Percentiles rank a stretch among this genome's conserved stretches.
These are phyloP conservation scores for Lonchura striata DNA, from an alignment of 2,113 vertebrate genomes.

Conservation along the genomic window DNA sequence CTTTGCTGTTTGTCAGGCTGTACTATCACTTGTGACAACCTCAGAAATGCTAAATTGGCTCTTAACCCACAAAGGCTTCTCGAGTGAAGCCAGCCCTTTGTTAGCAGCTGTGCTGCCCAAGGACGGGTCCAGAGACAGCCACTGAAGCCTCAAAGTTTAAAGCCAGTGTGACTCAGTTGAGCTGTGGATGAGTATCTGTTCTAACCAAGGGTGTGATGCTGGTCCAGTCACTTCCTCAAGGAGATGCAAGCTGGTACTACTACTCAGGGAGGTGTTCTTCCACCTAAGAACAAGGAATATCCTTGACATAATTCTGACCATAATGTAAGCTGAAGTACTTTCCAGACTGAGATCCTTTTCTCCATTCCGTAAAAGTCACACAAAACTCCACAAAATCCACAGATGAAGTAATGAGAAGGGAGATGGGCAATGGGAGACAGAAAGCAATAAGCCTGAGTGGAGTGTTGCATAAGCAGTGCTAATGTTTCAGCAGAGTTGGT, in stretches of 20 bases:
- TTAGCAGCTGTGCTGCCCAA: neutral
- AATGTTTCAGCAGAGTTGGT: neutral
- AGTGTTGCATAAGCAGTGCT: neutral
- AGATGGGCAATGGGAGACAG: neutral
- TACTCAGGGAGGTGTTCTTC: neutral
- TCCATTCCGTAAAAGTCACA: neutral
- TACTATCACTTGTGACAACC: neutral
- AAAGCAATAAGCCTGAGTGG: neutral
- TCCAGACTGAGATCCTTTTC: neutral
- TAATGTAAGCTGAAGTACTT: neutral
- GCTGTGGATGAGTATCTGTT: neutral
- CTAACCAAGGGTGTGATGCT: neutral
- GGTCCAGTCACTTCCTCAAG: neutral
- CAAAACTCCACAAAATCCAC: neutral
- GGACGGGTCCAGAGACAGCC: neutral
- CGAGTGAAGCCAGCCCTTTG: neutral
- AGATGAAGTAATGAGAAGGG: neutral
- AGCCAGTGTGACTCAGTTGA: neutral
- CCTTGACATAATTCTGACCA: neutral
- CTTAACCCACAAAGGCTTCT: neutral
- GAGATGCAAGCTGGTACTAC: neutral
- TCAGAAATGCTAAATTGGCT: neutral
- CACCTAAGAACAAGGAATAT: neutral
- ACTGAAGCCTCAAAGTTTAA: neutral
- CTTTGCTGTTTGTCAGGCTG: neutral